These are phyloP conservation scores for Pygoscelis antarcticus DNA, from an alignment of 2,113 vertebrate genomes.

Conservation along the genomic window DNA sequence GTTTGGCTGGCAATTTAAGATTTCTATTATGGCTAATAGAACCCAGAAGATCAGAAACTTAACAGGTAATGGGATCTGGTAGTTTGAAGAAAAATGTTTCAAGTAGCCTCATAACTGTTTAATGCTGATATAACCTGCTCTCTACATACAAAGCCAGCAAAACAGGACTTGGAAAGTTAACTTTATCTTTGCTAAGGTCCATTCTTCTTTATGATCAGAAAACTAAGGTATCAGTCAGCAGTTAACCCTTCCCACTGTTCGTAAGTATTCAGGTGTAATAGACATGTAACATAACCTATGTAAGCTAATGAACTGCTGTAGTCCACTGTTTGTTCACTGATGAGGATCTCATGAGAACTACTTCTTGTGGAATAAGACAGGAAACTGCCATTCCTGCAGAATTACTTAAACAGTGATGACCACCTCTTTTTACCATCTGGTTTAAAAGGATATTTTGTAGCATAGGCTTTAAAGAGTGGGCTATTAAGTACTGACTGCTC, in stretches of 20 bases:
- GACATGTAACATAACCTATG: not conserved
- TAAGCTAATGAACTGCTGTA: not conserved
- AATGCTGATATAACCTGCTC: not conserved
- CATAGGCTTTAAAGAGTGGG: not conserved
- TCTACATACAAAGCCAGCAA: not conserved
- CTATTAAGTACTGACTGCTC: not conserved
- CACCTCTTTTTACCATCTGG: not conserved
- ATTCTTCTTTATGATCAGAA: not conserved
- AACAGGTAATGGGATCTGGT: not conserved
- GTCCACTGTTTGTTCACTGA: not conserved
- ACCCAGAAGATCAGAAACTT: not conserved
- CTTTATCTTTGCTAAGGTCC: not conserved
- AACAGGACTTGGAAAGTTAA: not conserved
- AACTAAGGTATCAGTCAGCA: not conserved
- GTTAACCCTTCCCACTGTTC: not conserved
- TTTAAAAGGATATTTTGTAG: not conserved
- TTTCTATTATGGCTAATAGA: not conserved
- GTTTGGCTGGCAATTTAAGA: not conserved
- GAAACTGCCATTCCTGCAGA: not conserved
- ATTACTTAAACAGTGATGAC: not conserved
- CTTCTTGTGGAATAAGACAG: not conserved
- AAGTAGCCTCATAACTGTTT: not conserved
- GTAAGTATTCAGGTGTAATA: not conserved
- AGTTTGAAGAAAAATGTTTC: not conserved
- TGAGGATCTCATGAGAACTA: not conserved